These are phyloP conservation scores for Scalopus aquaticus DNA, from an alignment of 2,113 vertebrate species.

Conservation along the genomic window DNA sequence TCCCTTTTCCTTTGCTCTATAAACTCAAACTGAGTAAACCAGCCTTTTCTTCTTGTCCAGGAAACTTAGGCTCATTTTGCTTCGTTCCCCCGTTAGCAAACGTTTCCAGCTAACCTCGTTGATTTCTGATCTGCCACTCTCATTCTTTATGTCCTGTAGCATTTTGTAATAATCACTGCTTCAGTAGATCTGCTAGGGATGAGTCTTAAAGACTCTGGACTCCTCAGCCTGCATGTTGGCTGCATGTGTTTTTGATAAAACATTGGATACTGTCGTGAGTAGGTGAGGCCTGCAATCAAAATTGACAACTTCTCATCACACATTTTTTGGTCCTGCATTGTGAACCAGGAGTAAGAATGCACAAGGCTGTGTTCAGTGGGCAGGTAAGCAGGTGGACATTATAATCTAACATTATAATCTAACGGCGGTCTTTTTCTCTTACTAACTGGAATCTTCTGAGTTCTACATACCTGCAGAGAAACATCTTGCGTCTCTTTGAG, in stretches of 20 bases:
- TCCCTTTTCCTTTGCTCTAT: background rate
- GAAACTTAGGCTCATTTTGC: background rate
- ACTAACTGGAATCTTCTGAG: background rate
- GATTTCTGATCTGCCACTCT: background rate
- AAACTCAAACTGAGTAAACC: background rate
- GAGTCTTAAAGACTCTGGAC: background rate
- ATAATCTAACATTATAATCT: background rate
- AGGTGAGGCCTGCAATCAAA: background rate
- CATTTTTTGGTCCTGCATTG: background rate
- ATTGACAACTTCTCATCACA: background rate
- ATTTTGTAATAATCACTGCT: background rate
- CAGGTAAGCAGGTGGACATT: background rate
- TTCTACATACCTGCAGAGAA: background rate
- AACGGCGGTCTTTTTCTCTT: background rate
- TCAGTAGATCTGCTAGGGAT: background rate
- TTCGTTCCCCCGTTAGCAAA: background rate
- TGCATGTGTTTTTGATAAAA: background rate
- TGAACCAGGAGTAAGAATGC: background rate
- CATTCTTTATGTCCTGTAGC: background rate
- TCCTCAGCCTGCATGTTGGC: background rate
- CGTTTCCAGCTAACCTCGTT: background rate
- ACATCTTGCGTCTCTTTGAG: background rate
- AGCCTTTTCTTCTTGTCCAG: slow-evolving; percentile 22
- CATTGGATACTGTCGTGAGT: background rate
- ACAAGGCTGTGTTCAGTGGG: background rate